Percentiles rank a stretch among this genome's conserved stretches.
Conservation (phyloP, 2,888 invertebrate species). For the Atrina japonica region DNA sequence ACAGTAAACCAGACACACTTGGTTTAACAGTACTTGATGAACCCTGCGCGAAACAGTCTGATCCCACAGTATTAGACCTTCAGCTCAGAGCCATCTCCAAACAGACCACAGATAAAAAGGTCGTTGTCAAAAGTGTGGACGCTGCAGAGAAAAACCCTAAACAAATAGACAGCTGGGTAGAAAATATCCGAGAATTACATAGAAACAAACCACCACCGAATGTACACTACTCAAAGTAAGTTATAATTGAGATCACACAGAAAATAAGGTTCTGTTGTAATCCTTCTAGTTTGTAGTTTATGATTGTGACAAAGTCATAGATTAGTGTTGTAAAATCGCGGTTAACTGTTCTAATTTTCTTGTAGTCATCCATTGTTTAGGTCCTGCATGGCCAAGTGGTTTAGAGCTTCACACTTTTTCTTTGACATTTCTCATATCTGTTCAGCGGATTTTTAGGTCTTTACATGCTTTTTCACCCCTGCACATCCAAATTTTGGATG, state of each 20-base stretch:
- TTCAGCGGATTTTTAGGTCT: too few relatives aligned
- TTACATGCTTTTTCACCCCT: too few relatives aligned
- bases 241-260: constrained; percentile 33
- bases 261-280: too few relatives aligned
- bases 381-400: too few relatives aligned
- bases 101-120: constrained; percentile 85
- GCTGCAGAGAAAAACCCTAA: constrained; percentile 90
- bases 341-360: too few relatives aligned
- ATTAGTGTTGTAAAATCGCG: too few relatives aligned
- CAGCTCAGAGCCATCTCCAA: constrained; percentile 90
- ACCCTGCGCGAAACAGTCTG: constrained; percentile 96
- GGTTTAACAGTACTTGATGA: constrained; percentile 94
- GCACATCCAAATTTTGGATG: too few relatives aligned
- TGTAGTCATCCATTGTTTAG: too few relatives aligned
- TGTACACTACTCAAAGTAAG: constrained; percentile 89
- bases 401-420: too few relatives aligned
- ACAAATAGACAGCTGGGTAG: constrained; percentile 98
- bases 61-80: constrained; percentile 86
- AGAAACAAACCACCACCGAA: constrained; percentile 92
- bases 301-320: too few relatives aligned
- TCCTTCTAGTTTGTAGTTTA: too few relatives aligned
- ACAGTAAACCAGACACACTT: constrained; percentile 84
- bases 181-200: constrained; percentile 95
- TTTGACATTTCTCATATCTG: too few relatives aligned
- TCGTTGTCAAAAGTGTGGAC: constrained; percentile 88